Conservation (phyloP, 2,888 invertebrate species). For the Blastobasis adustella region DNA sequence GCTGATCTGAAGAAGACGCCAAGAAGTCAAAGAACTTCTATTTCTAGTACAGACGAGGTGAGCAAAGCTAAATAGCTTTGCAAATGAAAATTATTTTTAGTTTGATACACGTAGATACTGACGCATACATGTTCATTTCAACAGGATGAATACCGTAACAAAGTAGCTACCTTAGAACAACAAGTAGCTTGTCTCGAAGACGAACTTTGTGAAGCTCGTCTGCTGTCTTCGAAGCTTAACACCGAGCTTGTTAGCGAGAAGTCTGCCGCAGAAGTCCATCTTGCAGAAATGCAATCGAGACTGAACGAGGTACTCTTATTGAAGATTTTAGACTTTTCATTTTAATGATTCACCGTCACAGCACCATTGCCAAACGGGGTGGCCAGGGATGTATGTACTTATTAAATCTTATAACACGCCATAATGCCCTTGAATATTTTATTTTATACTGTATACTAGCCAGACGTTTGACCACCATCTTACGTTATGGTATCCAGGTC, state of each 20-base stretch:
- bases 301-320: slow-evolving; percentile 80
- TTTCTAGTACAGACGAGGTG: slow-evolving; percentile 84
- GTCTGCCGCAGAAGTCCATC: slow-evolving; percentile 88
- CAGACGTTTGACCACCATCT: no score
- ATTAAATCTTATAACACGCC: no score
- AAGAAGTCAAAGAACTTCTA: slow-evolving; percentile 75
- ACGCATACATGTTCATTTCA: neutral
- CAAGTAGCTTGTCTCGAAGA: slow-evolving; percentile 91
- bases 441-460: no score
- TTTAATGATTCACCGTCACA: no score
- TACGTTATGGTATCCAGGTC: no score
- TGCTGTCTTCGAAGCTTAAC: slow-evolving; percentile 88
- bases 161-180: slow-evolving; percentile 84
- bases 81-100: neutral
- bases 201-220: slow-evolving; percentile 87
- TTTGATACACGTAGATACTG: neutral
- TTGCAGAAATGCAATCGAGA: slow-evolving; percentile 91
- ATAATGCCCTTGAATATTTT: no score
- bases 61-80: slow-evolving; percentile 8
- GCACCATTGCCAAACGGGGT: no score
- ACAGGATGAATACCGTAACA: slow-evolving; percentile 81
- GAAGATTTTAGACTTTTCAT: no score
- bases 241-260: slow-evolving; percentile 93
- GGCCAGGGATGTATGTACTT: no score
- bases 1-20: slow-evolving; percentile 79